Base-by-base conservation (phyloP, 2,888 invertebrate species). In the Criorhina ranunculi region DNA sequence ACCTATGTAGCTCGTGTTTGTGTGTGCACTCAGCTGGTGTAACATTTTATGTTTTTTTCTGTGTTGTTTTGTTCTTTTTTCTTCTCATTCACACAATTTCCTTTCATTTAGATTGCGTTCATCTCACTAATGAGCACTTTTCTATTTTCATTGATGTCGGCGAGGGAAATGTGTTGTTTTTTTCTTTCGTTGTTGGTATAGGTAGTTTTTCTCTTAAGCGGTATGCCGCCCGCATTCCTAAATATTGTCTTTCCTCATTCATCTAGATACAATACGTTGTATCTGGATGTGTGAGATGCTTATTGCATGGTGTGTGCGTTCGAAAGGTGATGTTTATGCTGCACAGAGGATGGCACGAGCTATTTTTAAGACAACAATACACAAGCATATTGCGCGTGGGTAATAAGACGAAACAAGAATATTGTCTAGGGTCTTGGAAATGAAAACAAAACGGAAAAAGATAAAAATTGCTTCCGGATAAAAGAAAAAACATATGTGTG, bases 171-270 rank as follows among this genome's bases (percentile, higher is more conserved):
- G 49, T 49, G 57, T 69, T 49, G 59, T 19, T 55, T 46, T 31
- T 72, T 57, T 64, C 66, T 37, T 42, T 37, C 44, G 29, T 33
- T 24, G 2, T 12, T 42, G 29, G 5, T n/a, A 6, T 44, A 24
- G 33, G 40, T 53, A 53, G 12, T 19, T 75, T 79, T 59, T 12
- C 33, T 24, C 57, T 51, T 55, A 57, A 79, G 59, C 49, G 51
- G 59, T 59, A 66, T 53, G 80, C 70, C 80, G 85, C 85, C 80
- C 80, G 85, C 85, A 85, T 85, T 85, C 80, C 80, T 75, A 66
- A 69, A 75, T 53, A 85, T 75, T 85, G 79, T 85, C 75, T 85
- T 69, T 80, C 64, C 75, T 75, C 79, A 79, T 80, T 85, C 64
- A 75, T 85, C 51, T 62, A 49, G 60, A 67, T 64, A 55, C 49